Conservation (phyloP, 2,797 vertebrate genomes). For the Intellagama lesueurii region DNA sequence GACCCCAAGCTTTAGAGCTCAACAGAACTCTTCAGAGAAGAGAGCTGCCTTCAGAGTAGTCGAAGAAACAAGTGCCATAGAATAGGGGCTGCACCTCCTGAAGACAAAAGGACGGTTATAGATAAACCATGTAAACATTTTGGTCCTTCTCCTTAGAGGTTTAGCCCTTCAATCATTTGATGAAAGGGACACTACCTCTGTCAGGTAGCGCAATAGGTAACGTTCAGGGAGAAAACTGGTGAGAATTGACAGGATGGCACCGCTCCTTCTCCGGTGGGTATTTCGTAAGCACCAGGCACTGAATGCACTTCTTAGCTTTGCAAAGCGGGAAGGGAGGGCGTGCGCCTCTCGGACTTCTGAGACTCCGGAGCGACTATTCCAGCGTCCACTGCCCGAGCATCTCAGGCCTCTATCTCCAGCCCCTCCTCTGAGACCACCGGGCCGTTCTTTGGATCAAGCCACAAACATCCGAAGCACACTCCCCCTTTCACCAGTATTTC, state of each 20-base stretch:
- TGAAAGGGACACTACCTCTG: background rate
- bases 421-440: background rate
- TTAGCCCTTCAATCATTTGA: background rate
- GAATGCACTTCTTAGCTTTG: background rate
- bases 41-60: background rate
- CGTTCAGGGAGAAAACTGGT: background rate
- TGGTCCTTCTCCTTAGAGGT: too few relatives aligned
- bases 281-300: background rate
- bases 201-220: background rate
- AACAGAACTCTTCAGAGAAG: constrained; percentile 3
- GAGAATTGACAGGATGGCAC: too few relatives aligned
- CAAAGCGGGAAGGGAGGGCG: background rate
- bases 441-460: too few relatives aligned
- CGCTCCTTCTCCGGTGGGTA: too few relatives aligned
- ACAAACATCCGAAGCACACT: too few relatives aligned
- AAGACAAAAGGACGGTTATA: background rate
- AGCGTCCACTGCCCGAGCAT: too few relatives aligned
- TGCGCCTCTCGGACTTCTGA: background rate
- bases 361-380: background rate
- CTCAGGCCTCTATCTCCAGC: too few relatives aligned
- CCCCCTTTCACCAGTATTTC: background rate
- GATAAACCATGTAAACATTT: background rate
- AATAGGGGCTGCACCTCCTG: background rate
- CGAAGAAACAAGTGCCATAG: background rate
- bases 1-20: background rate